Conservation (phyloP, 2,797 vertebrate genomes). For the Lagodon rhomboides region DNA sequence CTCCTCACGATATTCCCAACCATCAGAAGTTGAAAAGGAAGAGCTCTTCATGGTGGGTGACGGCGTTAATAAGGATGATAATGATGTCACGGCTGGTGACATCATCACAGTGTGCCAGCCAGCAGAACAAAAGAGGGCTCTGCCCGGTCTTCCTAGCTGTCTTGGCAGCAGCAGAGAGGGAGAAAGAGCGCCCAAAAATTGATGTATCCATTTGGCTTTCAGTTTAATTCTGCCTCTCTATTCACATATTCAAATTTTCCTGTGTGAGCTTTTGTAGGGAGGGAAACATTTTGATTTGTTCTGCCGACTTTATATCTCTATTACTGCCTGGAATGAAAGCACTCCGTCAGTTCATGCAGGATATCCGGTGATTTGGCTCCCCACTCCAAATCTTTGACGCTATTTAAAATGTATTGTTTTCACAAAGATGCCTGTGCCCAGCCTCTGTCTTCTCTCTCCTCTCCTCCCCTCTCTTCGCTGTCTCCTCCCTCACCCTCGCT, state of each 20-base stretch:
- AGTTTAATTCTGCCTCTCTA: slow-evolving; percentile 76
- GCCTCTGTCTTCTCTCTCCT: slow-evolving; percentile 67
- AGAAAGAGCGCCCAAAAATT: slow-evolving; percentile 64
- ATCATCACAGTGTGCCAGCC: slow-evolving; percentile 80
- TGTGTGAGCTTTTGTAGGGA: slow-evolving; percentile 76
- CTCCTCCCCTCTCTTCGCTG: slow-evolving; percentile 42
- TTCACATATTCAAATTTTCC: slow-evolving; percentile 83
- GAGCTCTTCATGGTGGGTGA: slow-evolving; percentile 70
- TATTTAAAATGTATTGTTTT: slow-evolving; percentile 83
- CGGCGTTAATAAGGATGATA: slow-evolving; percentile 75
- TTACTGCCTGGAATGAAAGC: slow-evolving; percentile 80
- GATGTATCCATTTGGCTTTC: slow-evolving; percentile 81
- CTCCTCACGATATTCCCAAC: slow-evolving; percentile 54
- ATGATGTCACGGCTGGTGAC: slow-evolving; percentile 81
- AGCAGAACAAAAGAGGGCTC: slow-evolving; percentile 76
- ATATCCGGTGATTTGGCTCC: slow-evolving; percentile 83
- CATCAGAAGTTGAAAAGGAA: slow-evolving; percentile 75
- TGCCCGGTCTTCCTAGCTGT: slow-evolving; percentile 65
- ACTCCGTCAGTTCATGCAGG: slow-evolving; percentile 74
- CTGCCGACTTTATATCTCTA: slow-evolving; percentile 85
- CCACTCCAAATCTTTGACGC: slow-evolving; percentile 81
- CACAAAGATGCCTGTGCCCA: slow-evolving; percentile 78
- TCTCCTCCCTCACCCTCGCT: slow-evolving; percentile 53
- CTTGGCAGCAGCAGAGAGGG: slow-evolving; percentile 71
- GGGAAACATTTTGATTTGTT: slow-evolving; percentile 84